Conservation (phyloP, 2,113 vertebrate species). For the Todiramphus chloris region DNA sequence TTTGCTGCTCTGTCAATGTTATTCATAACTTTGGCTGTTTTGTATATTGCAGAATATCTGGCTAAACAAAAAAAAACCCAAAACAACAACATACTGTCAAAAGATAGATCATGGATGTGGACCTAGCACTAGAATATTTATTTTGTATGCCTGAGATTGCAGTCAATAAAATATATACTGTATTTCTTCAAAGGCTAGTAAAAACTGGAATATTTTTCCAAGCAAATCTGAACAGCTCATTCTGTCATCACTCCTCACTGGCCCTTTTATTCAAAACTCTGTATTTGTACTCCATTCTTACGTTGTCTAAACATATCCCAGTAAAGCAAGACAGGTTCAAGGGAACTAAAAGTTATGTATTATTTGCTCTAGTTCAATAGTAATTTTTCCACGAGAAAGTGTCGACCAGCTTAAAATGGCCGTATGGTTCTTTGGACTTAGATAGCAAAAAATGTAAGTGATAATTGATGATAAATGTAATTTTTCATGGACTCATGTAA, state of each 20-base stretch:
- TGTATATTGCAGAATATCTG: neutral
- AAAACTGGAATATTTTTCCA: neutral
- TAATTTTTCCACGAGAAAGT: neutral
- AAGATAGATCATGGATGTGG: neutral
- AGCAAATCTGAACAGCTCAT: neutral
- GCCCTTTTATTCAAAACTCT: neutral
- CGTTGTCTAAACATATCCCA: neutral
- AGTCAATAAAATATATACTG: neutral
- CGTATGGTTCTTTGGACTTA: rapidly evolving
- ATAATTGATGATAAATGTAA: neutral
- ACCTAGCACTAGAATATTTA: neutral
- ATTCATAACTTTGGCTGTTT: neutral
- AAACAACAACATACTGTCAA: neutral
- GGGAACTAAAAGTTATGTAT: neutral
- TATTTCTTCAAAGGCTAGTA: neutral
- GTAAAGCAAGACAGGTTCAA: neutral
- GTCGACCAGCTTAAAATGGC: neutral
- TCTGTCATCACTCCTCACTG: neutral
- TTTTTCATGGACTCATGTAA: neutral
- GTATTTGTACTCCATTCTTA: neutral
- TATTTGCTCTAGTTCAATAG: neutral
- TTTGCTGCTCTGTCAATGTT: neutral
- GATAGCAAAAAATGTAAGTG: neutral
- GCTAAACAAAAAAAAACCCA: neutral
- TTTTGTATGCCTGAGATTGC: neutral